Evolutionary conservation across 1,140 invertebrate species (phyloP).

Genomic region (Sinella curviseta): DNA sequence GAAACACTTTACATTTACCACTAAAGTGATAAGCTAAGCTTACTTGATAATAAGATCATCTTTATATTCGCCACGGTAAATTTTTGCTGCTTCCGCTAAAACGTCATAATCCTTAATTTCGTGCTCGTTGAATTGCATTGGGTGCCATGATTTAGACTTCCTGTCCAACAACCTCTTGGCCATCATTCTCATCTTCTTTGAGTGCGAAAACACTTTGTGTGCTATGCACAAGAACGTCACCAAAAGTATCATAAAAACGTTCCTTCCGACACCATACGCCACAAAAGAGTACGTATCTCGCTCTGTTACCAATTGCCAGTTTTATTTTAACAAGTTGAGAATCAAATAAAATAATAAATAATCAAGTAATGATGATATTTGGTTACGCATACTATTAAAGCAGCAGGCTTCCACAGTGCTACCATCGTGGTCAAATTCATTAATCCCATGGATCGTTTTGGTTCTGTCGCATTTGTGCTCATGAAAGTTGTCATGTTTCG

Average conservation of each 20-base stretch:
- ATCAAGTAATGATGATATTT: no score
- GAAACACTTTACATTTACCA: neutral
- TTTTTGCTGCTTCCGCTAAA: neutral
- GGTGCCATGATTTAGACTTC: neutral
- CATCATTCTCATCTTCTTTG: neutral
- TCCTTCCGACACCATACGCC: neutral
- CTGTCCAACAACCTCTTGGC: neutral
- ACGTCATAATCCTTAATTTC: conserved; percentile 12
- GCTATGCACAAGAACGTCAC: neutral
- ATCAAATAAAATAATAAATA: no score
- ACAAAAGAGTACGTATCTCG: neutral
- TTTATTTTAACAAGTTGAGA: no score
- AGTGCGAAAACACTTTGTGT: neutral
- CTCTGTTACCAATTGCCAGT: no score
- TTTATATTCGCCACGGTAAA: neutral
- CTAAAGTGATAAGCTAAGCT: neutral
- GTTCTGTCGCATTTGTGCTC: neutral
- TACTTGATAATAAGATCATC: neutral
- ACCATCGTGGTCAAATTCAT: neutral
- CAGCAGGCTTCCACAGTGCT: neutral
- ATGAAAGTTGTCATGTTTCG: neutral
- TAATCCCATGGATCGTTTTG: neutral
- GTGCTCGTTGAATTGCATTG: neutral
- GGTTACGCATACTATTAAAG: neutral
- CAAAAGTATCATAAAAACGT: neutral